phyloP scores from a whole-genome alignment of 2,888 invertebrate genomes.

The Xestia xanthographa region DNA sequence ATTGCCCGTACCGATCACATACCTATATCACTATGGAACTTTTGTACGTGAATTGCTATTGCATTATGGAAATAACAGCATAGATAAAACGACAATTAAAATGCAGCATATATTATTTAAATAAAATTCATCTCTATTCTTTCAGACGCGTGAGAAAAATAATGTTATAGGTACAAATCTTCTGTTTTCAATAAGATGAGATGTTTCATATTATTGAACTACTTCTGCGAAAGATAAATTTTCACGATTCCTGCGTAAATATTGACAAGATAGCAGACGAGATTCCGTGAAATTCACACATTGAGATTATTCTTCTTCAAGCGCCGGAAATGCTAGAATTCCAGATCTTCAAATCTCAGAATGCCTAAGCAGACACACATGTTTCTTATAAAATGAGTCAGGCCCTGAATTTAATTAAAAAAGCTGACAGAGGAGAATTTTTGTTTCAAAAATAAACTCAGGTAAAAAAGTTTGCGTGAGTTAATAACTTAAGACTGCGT shows the following conservation, averaged over 20 bases:
- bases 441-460: constrained; percentile 85
- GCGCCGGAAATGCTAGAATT: constrained; percentile 65
- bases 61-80: background rate
- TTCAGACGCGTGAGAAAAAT: constrained; percentile 8
- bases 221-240: constrained; percentile 25
- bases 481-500: constrained; percentile 77
- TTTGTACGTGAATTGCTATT: background rate
- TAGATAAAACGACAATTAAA: background rate
- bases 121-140: background rate
- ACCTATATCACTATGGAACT: background rate
- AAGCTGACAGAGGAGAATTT: constrained; percentile 71
- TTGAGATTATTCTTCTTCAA: constrained; percentile 32
- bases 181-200: background rate
- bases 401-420: constrained; percentile 69
- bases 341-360: constrained; percentile 53
- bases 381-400: constrained; percentile 69
- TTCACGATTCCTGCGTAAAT: constrained; percentile 40
- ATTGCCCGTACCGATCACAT: background rate
- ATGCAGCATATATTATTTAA: background rate
- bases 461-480: constrained; percentile 82
- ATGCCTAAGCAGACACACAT: constrained; percentile 54
- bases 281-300: constrained; percentile 38
- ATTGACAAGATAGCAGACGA: constrained; percentile 33
- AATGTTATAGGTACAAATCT: background rate
- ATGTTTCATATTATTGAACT: background rate